Conservation (phyloP, 2,113 vertebrate genomes). For the Danionella cerebrum region DNA sequence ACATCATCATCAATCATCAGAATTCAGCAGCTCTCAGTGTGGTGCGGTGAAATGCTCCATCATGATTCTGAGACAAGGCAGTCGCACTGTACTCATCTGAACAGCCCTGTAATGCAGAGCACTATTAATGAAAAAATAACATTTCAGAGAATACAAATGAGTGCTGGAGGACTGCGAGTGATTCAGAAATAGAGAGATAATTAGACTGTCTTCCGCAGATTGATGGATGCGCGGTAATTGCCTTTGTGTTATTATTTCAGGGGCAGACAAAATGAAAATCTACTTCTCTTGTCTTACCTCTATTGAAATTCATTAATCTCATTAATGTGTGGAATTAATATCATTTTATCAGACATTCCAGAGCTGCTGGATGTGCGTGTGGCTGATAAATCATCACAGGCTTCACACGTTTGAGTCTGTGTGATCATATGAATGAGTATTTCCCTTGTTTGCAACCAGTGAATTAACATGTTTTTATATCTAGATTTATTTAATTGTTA, state of each 20-base stretch:
- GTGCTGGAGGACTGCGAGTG: slow-evolving; percentile 67
- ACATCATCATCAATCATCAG: slow-evolving; percentile 68
- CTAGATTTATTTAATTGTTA: slow-evolving; percentile 55
- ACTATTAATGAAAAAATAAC: slow-evolving; percentile 77
- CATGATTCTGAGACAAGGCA: slow-evolving; percentile 53
- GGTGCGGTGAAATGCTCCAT: slow-evolving; percentile 51
- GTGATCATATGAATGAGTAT: background rate
- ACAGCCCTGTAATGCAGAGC: slow-evolving; percentile 53
- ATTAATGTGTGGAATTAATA: slow-evolving; percentile 98
- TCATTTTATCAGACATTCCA: slow-evolving; percentile 99
- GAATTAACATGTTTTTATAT: background rate
- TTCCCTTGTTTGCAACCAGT: background rate
- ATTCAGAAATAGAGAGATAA: slow-evolving; percentile 98
- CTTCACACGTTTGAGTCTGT: slow-evolving; percentile 29
- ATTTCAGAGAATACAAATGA: slow-evolving; percentile 71
- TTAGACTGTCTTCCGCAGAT: slow-evolving; percentile 78
- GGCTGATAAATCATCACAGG: slow-evolving; percentile 52
- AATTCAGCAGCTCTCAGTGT: slow-evolving; percentile 70
- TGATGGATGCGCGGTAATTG: slow-evolving; percentile 99
- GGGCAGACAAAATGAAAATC: slow-evolving; percentile 77
- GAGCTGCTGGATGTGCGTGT: slow-evolving; percentile 78
- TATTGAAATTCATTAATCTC: slow-evolving; percentile 95
- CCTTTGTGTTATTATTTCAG: slow-evolving; percentile 91
- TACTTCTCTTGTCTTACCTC: slow-evolving; percentile 68
- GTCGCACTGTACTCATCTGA: slow-evolving; percentile 67